Percentiles rank a stretch among this genome's conserved stretches.
phyloP scores from a whole-genome alignment of 2,888 invertebrate genomes.

The Meliscaeva auricollis region DNA sequence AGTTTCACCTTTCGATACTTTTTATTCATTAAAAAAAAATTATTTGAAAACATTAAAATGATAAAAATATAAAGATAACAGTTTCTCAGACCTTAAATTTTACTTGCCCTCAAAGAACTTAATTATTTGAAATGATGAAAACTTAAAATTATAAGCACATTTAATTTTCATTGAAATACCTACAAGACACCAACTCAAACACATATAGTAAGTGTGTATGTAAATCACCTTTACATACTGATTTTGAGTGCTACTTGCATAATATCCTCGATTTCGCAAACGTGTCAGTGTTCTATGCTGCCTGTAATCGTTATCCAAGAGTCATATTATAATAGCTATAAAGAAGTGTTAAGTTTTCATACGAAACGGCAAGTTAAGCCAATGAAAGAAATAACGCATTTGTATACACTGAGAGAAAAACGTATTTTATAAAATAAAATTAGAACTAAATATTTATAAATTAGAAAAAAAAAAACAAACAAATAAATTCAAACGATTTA shows the following conservation, averaged over 20 bases:
- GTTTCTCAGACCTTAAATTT: no score
- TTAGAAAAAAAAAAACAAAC: no score
- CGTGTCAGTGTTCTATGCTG: neutral
- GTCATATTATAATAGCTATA: neutral
- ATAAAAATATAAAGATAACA: no score
- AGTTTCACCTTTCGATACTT: no score
- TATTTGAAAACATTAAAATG: no score
- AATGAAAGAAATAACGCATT: constrained; percentile 37
- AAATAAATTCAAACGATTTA: no score
- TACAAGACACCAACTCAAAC: constrained; percentile 25
- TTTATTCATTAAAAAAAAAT: no score
- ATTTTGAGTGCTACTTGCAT: constrained; percentile 13
- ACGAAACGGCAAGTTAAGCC: constrained; percentile 47
- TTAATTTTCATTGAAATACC: neutral
- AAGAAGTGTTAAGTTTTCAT: constrained; percentile 47
- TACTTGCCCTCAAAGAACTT: no score
- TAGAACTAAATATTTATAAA: no score
- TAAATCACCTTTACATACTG: neutral
- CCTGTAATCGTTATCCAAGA: neutral
- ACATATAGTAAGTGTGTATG: no score
- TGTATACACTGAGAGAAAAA: constrained; percentile 2
- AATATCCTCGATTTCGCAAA: constrained; percentile 14
- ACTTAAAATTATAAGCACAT: neutral
- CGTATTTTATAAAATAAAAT: no score
- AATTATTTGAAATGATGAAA: neutral